Evolutionary conservation across 1,140 invertebrate species (phyloP).

Genomic region (Ostrea edulis): DNA sequence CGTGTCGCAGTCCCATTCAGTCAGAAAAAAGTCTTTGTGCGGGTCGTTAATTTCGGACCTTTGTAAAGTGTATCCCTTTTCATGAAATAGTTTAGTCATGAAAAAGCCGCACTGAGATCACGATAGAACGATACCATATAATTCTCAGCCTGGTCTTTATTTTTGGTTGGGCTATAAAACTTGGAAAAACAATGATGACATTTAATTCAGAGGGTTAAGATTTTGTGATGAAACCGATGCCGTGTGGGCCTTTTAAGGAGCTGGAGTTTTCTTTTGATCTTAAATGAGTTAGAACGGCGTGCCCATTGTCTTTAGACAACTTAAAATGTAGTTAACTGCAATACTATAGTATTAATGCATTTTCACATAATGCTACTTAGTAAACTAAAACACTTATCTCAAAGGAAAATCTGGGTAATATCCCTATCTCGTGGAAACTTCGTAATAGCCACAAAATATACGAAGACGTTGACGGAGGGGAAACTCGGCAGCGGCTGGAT

Average conservation of each 20-base stretch:
- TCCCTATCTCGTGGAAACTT: conserved; percentile 25
- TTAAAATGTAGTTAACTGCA: conserved; percentile 37
- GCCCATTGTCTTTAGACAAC: conserved; percentile 5
- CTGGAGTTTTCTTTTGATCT: conserved; percentile 19
- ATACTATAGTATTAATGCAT: conserved; percentile 34
- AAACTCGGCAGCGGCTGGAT: not conserved
- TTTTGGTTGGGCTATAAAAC: conserved; percentile 16
- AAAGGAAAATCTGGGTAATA: conserved; percentile 21
- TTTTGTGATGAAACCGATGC: conserved; percentile 21
- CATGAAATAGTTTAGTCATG: conserved; percentile 32
- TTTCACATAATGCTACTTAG: conserved; percentile 29
- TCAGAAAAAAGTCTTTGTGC: conserved; percentile 11
- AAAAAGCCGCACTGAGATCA: conserved; percentile 8
- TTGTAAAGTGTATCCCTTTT: conserved; percentile 35
- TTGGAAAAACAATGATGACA: conserved; percentile 37
- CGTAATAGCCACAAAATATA: not conserved
- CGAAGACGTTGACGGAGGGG: not conserved
- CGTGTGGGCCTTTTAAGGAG: not conserved
- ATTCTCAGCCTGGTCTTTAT: conserved; percentile 26
- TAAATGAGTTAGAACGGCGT: conserved; percentile 35
- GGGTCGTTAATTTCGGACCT: conserved; percentile 25
- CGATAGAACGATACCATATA: conserved; percentile 23
- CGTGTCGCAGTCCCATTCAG: not conserved
- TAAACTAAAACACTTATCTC: conserved; percentile 29
- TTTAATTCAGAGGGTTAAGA: conserved; percentile 33